Conservation (phyloP, 1,140 invertebrate species). For the Drosophila ficusphila region DNA sequence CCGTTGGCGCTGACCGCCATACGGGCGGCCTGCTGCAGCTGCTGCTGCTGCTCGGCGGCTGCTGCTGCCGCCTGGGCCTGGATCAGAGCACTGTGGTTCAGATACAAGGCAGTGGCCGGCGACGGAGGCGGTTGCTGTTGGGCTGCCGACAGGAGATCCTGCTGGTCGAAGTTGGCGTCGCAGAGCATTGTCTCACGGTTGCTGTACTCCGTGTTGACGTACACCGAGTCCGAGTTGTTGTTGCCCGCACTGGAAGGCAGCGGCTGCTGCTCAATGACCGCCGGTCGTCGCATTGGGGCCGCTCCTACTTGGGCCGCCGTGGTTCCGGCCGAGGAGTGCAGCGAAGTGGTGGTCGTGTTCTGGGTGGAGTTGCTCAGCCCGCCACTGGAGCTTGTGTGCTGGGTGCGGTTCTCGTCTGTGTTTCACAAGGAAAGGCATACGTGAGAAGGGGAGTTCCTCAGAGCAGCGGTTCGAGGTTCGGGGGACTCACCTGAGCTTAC, state of each 20-base stretch:
- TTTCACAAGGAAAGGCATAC: background rate
- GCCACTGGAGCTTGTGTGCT: conserved; percentile 72
- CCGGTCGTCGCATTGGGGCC: conserved; percentile 46
- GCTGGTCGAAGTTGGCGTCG: conserved; percentile 67
- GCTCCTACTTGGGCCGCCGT: conserved; percentile 12
- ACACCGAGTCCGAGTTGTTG: conserved; percentile 73
- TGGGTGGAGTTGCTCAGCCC: conserved; percentile 73
- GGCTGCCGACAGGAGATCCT: conserved; percentile 64
- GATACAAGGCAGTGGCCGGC: conserved; percentile 67
- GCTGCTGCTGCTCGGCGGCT: conserved; percentile 26
- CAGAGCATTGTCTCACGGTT: conserved; percentile 74
- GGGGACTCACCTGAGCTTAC: conserved; percentile 51
- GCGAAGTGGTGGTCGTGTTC: conserved; percentile 75
- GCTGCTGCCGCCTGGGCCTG: conserved; percentile 58
- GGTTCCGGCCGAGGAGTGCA: conserved; percentile 69
- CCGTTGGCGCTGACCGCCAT: conserved; percentile 71
- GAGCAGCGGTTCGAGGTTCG: too few species aligned
- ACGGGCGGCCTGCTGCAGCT: conserved; percentile 37
- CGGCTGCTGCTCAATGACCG: conserved; percentile 70
- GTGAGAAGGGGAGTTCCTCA: too few species aligned
- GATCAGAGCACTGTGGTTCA: conserved; percentile 73
- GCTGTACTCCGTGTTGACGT: conserved; percentile 77
- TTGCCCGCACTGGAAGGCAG: conserved; percentile 36
- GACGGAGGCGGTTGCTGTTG: conserved; percentile 72
- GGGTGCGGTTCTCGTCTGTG: conserved; percentile 72